These are phyloP conservation scores for Rallus crepitans DNA, from an alignment of 2,797 vertebrate species.

Conservation along the genomic window DNA sequence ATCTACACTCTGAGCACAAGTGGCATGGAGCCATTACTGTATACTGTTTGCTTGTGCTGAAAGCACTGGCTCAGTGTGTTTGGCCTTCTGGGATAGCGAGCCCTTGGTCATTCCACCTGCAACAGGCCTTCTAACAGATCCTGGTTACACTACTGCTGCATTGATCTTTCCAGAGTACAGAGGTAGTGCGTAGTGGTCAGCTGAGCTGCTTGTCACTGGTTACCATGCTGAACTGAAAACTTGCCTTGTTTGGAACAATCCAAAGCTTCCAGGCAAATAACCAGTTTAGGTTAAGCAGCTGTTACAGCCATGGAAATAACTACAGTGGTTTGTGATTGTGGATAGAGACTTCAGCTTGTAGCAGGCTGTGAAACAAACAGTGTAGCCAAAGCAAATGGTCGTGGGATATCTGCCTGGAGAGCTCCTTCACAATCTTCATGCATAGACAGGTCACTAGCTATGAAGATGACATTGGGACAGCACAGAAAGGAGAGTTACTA, in stretches of 20 bases:
- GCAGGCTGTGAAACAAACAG: not conserved
- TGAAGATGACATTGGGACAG: not conserved
- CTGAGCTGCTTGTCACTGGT: not conserved
- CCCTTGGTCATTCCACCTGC: not conserved
- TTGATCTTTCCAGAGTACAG: not conserved
- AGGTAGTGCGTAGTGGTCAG: not conserved
- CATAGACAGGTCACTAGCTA: not conserved
- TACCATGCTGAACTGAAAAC: not conserved
- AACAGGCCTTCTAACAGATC: not conserved
- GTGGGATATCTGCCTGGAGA: not conserved
- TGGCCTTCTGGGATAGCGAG: not conserved
- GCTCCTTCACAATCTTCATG: not conserved
- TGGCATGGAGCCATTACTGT: not conserved
- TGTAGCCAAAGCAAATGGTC: not conserved
- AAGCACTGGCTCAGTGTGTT: not conserved
- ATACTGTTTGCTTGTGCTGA: not conserved
- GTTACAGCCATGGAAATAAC: accelerated
- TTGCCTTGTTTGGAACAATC: not conserved
- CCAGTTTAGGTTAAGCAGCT: not conserved
- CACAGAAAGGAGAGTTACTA: not conserved
- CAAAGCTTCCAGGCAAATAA: not conserved
- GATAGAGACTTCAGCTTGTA: not conserved
- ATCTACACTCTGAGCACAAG: accelerated
- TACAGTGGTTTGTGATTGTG: not conserved
- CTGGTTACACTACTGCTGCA: accelerated